These are phyloP conservation scores for Ovibos moschatus DNA, from an alignment of 2,113 vertebrate genomes.

Conservation along the genomic window DNA sequence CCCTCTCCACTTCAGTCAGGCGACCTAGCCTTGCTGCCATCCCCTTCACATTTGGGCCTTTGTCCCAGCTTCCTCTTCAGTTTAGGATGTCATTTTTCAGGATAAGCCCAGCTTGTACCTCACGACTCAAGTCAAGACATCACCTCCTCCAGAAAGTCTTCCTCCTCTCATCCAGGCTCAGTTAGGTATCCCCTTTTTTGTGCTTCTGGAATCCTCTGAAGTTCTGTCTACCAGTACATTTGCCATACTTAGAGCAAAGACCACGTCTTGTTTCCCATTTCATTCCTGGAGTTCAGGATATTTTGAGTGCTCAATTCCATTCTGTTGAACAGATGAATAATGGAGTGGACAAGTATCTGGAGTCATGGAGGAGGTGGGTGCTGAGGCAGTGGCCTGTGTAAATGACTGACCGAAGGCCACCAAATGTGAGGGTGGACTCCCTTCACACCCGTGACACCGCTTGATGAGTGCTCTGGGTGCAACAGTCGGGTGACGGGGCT, in stretches of 20 bases:
- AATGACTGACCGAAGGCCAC: neutral
- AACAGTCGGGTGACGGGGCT: accelerated
- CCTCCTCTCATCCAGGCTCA: neutral
- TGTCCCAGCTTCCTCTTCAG: neutral
- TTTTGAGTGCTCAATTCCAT: neutral
- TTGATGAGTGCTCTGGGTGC: neutral
- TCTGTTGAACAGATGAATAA: neutral
- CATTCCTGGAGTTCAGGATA: neutral
- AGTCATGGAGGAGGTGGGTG: neutral
- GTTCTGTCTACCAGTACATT: neutral
- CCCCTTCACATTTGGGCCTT: neutral
- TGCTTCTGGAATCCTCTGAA: neutral
- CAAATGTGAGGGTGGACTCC: neutral
- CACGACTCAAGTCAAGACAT: neutral
- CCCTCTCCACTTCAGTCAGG: neutral
- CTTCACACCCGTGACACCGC: accelerated
- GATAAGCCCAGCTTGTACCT: neutral
- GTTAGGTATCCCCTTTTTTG: neutral
- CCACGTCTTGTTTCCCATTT: neutral
- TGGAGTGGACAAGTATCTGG: neutral
- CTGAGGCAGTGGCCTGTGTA: neutral
- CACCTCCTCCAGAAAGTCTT: neutral
- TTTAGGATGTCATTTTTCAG: neutral
- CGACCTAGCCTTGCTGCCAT: neutral
- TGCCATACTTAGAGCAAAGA: neutral